A percentile compares a stretch with the other conserved stretches of the same genome.
phyloP scores from a whole-genome alignment of 2,888 invertebrate species.

The Arrhopalites spinosus region DNA sequence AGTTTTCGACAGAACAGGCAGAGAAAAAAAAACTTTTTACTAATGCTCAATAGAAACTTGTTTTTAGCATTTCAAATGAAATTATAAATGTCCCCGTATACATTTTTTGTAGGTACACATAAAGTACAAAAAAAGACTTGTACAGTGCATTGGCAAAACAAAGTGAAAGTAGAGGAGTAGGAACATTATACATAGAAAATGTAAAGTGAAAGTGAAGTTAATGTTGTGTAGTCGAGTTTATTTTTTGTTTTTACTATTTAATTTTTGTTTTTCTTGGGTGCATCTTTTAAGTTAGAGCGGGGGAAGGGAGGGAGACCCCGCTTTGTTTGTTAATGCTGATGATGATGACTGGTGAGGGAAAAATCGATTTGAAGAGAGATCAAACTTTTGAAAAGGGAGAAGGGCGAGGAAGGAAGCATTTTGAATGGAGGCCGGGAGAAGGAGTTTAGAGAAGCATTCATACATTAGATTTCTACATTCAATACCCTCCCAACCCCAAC shows the following conservation, averaged over 20 bases:
- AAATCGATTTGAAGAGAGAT: conserved; percentile 22
- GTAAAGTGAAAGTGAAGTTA: neutral
- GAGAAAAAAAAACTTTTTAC: too few relatives aligned
- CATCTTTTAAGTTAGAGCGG: neutral
- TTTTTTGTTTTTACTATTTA: too few relatives aligned
- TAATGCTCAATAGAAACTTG: too few relatives aligned
- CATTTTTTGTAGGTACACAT: too few relatives aligned
- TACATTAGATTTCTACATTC: conserved; percentile 10
- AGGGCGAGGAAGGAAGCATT: conserved; percentile 22
- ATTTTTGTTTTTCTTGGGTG: too few relatives aligned
- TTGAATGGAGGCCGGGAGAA: conserved; percentile 5
- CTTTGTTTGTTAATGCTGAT: neutral
- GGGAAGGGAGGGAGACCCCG: neutral
- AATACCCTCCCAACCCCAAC: neutral
- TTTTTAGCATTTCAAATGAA: neutral
- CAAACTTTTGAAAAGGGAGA: conserved; percentile 10
- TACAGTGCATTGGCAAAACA: too few relatives aligned
- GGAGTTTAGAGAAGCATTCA: conserved; percentile 10
- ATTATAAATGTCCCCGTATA: neutral
- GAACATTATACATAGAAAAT: neutral
- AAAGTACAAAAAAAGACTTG: neutral
- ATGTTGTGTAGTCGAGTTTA: neutral
- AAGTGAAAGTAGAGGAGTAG: too few relatives aligned
- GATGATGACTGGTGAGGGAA: conserved; percentile 20
- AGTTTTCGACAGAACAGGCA: too few relatives aligned